Base-by-base conservation (phyloP, 1,140 invertebrate genomes). In the Ptiloglossa arizonensis region DNA sequence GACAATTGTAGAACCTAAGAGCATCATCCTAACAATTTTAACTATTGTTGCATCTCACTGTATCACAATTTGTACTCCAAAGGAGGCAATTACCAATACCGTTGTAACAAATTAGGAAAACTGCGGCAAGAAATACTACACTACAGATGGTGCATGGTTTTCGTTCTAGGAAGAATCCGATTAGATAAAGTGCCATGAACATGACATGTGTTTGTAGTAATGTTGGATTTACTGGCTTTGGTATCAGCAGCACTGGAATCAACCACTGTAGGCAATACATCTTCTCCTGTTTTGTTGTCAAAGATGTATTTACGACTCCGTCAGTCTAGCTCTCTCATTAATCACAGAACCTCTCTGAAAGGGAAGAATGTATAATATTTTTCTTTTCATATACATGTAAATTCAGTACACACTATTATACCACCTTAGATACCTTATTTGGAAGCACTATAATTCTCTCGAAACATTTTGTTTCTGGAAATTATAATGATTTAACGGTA, bases 251-350 rank as follows among this genome's bases (percentile, higher is more conserved):
- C 64, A 99, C 98, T 64, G 98, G 98, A 86, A 99, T 97, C 85
- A 99, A 93, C 97, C 98, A 99, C 94, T 99, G 98, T 88, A 99
- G 95, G 94, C 98, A 99, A 94, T 99, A 99, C 98, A 99, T 99
- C 87, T 64, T 92, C 48, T 69, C 22, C 57, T n/a, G 3, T 11
- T 44, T 41, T 50, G 41, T 15, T 48, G 48, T 78, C 17, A 52
- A 35, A 68, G 32, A 38, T 56, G 27, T 52, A 69, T 44, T 72
- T 50, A 38, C 57, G n/a, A 73, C 52, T 70, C 52, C 22, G 17
- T 46, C 50, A 44, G 63, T 50, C 44, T 69, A 59, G 32, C 35
- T 73, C 22, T 70, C 57, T 83, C 59, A 81, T 73, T 52, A 81
- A 70, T 46, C 48, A 72, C 19, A 63, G 70, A 44, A 73, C 27